A percentile compares a stretch with the other conserved stretches of the same genome.
Evolutionary conservation across 2,113 vertebrate genomes (phyloP).

Genomic region (Mormyrus iriodes): DNA sequence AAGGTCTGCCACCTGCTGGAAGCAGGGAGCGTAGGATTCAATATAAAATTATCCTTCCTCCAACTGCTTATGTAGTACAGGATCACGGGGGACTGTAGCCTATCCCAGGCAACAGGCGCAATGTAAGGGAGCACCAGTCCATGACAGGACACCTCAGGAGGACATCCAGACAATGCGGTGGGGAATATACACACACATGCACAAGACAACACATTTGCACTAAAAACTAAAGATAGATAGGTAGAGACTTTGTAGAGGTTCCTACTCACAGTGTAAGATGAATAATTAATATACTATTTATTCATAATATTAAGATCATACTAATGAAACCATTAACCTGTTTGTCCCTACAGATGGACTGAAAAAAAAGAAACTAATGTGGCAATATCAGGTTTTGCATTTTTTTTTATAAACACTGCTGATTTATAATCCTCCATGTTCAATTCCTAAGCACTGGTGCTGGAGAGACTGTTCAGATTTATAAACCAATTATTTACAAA

Average conservation of each 20-base stretch:
- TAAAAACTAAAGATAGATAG: neutral
- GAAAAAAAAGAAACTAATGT: neutral
- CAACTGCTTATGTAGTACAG: neutral
- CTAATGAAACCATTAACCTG: neutral
- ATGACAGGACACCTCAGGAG: neutral
- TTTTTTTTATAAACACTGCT: neutral
- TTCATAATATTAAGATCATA: neutral
- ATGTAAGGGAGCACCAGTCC: neutral
- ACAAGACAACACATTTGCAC: neutral
- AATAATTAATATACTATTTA: neutral
- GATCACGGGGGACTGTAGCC: neutral
- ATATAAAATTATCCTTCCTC: neutral
- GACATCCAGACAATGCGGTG: neutral
- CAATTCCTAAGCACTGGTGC: neutral
- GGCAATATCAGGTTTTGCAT: neutral
- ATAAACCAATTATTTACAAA: neutral
- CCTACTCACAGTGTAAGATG: neutral
- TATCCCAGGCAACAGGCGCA: neutral
- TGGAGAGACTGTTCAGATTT: neutral
- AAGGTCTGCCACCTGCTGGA: neutral
- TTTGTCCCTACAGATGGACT: neutral
- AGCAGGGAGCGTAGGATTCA: neutral
- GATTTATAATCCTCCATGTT: neutral
- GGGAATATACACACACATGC: neutral
- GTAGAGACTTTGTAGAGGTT: neutral